These are phyloP conservation scores for Orchesella cincta DNA, from an alignment of 1,140 invertebrate genomes.

Conservation along the genomic window DNA sequence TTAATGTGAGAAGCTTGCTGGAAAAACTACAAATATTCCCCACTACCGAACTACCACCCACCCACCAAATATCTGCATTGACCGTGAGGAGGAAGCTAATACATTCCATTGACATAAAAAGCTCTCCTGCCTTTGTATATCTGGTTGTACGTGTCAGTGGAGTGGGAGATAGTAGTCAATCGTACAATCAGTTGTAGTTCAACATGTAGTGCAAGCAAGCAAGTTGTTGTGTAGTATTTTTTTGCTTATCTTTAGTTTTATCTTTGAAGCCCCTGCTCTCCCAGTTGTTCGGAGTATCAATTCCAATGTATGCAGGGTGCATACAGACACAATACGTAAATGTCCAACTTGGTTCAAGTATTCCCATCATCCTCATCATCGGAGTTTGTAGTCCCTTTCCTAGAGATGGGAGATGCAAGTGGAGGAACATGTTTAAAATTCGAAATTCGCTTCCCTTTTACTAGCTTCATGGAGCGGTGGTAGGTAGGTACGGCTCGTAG, in stretches of 20 bases:
- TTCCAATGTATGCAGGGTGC: not conserved
- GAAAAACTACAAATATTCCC: no score
- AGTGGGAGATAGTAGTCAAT: not conserved
- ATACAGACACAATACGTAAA: no score
- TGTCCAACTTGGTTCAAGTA: not conserved
- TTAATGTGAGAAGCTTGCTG: no score
- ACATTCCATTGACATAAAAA: not conserved
- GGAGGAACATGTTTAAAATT: constrained; percentile 19
- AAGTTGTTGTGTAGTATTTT: no score
- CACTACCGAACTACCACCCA: no score
- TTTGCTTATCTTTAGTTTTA: not conserved
- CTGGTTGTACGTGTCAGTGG: not conserved
- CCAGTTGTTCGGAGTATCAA: not conserved
- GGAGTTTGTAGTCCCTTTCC: not conserved
- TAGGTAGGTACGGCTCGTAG: not conserved
- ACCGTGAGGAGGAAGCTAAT: not conserved
- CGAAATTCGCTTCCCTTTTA: not conserved
- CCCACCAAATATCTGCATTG: no score
- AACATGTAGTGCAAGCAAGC: not conserved
- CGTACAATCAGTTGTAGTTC: not conserved
- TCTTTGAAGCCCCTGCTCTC: no score
- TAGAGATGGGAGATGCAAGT: not conserved
- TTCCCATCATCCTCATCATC: not conserved
- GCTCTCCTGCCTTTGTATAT: not conserved
- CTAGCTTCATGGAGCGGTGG: not conserved